Evolutionary conservation across 1,140 invertebrate species (phyloP), one percentile per base, ranked within the genome.

Genomic region (Zaprionus ornatus): DNA sequence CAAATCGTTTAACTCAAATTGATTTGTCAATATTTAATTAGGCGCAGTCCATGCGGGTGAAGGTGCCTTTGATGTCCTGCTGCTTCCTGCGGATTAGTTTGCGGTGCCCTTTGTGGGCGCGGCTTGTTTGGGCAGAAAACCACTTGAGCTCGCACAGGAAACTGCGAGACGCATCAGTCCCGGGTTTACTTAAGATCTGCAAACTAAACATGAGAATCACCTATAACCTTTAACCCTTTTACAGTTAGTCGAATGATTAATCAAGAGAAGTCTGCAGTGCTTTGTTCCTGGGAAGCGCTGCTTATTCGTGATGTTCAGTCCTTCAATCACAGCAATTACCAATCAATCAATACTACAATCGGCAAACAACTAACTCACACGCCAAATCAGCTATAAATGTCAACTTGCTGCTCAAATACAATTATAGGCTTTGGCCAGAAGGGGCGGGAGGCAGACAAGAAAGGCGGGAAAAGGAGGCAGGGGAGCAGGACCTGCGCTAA

Each of bases 21-120:
- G 85, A 90, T 71, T 90, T 90, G 85, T 90, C 85, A 90, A 90
- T 90, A 90, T 90, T 90, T 90, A 90, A 90, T 90, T 90, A 86
- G 83, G 84, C 84, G 50, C 63, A 72, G 54, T 1, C 55, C 2
- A 61, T 79, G 82, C 79, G 79, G 82, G 79, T 21, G 19, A 61
- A 69, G 56, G 62, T 55, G 50, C 48, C 83, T 86, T 86, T 88
- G 83, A 86, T 83, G 84, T 83, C 52, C 72, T 32, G 32, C 15
- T 61, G 23, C 67, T 77, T 87, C 83, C 83, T 86, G 80, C 84
- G 80, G 83, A 86, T 86, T 86, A 86, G 63, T 42, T 45, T 69
- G 77, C 83, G 83, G 83, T 77, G 68, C 79, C 67, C 77, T 72
- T 70, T 74, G 66, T 57, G 50, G 66, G 72, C 56, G 52, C 40